Evolutionary conservation across 2,888 invertebrate genomes (phyloP).

Genomic region (Creontiades dilutus): DNA sequence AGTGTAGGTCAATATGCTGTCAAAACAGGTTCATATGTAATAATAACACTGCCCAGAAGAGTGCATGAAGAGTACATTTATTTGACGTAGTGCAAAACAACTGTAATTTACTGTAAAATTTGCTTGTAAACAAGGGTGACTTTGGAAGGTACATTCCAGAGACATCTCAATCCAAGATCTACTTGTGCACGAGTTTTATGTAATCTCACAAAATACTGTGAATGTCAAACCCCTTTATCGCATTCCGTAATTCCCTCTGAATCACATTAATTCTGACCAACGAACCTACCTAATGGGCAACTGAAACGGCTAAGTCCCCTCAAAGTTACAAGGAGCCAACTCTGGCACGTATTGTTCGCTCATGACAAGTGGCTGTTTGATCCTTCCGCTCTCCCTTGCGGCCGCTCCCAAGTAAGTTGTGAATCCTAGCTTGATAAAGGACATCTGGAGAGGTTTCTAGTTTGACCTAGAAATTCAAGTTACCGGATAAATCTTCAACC

Average conservation of each 20-base stretch:
- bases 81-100: too few relatives aligned
- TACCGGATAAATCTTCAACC: not conserved
- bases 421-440: not conserved
- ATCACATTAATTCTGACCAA: not conserved
- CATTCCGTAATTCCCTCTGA: not conserved
- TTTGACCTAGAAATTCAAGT: conserved; percentile 17
- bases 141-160: too few relatives aligned
- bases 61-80: too few relatives aligned
- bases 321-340: conserved; percentile 1
- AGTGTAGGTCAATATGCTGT: too few relatives aligned
- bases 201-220: not conserved
- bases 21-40: too few relatives aligned
- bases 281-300: not conserved
- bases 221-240: not conserved
- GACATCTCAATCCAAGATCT: too few relatives aligned
- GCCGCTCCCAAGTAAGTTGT: not conserved
- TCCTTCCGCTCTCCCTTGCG: not conserved
- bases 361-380: conserved; percentile 1
- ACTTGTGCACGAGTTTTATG: too few relatives aligned
- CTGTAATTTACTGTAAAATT: too few relatives aligned
- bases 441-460: not conserved
- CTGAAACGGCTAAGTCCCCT: not conserved
- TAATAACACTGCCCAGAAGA: too few relatives aligned
- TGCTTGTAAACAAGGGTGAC: too few relatives aligned
- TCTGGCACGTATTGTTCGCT: conserved; percentile 12